Evolutionary conservation across 1,140 invertebrate genomes (phyloP).

Genomic region (Microplitis demolitor): DNA sequence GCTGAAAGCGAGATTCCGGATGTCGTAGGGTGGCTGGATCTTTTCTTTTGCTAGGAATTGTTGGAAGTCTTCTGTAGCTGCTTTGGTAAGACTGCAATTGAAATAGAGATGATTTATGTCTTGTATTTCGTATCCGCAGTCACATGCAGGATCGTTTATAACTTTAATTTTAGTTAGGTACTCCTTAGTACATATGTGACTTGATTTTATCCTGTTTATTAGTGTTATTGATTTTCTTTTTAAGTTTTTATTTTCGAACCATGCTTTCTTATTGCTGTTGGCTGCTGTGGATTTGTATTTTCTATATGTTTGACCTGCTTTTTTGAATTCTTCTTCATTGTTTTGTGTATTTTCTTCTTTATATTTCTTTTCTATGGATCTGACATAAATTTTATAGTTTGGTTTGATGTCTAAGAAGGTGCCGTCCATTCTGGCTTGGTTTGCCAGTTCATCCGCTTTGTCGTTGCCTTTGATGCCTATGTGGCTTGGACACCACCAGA

Average conservation of each 20-base stretch:
- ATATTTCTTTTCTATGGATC: background rate
- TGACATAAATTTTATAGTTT: background rate
- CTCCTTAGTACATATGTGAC: background rate
- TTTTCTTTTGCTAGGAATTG: background rate
- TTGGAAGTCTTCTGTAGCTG: background rate
- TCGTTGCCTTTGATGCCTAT: background rate
- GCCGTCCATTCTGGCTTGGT: background rate
- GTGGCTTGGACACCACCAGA: background rate
- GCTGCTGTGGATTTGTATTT: background rate
- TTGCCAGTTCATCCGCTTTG: background rate
- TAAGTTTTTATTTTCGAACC: background rate
- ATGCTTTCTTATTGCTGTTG: background rate
- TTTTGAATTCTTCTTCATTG: background rate
- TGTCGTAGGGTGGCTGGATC: background rate
- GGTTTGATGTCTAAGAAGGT: background rate
- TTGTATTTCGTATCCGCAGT: background rate
- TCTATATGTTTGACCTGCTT: background rate
- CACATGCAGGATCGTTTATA: background rate
- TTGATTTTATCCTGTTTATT: background rate
- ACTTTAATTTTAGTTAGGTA: background rate
- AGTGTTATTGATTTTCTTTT: background rate
- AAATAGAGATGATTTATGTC: background rate
- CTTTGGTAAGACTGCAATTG: background rate
- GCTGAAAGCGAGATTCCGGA: background rate
- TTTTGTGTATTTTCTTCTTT: background rate